Conservation (phyloP, 2,888 invertebrate species). For the Tyria jacobaeae region DNA sequence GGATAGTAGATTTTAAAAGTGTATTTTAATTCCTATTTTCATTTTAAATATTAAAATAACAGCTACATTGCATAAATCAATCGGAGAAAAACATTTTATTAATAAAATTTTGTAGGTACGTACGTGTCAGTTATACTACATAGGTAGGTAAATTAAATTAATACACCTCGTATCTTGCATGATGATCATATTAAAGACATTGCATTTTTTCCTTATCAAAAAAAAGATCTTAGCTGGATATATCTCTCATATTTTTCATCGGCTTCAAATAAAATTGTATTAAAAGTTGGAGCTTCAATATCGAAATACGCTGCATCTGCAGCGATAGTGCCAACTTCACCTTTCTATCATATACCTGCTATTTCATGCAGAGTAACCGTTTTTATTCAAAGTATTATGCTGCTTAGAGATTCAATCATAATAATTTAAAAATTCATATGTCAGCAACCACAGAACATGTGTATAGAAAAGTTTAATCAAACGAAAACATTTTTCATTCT, state of each 20-base stretch:
- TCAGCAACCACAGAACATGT: conserved; percentile 6
- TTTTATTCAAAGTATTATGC: conserved; percentile 28
- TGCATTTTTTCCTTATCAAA: background rate
- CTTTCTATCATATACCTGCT: conserved; percentile 34
- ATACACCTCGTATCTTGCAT: background rate
- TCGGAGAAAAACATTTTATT: too few relatives aligned
- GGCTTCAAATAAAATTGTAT: conserved; percentile 65
- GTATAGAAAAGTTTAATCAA: background rate
- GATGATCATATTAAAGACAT: background rate
- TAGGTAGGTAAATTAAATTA: background rate
- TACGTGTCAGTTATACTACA: background rate
- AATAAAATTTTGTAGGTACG: background rate
- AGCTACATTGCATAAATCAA: too few relatives aligned
- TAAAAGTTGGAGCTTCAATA: conserved; percentile 68
- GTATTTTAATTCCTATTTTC: too few relatives aligned
- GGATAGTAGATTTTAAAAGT: background rate
- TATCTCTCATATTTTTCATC: conserved; percentile 60
- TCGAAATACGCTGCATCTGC: conserved; percentile 72
- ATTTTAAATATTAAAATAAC: too few relatives aligned
- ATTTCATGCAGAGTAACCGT: conserved; percentile 18
- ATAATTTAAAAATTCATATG: conserved; percentile 15
- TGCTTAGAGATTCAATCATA: conserved; percentile 23
- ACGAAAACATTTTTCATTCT: background rate
- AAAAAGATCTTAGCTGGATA: background rate
- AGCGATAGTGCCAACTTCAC: conserved; percentile 64